Evolutionary conservation across 2,888 invertebrate species (phyloP), one percentile per base, ranked within the genome.

Genomic region (Agrochola lychnidis): DNA sequence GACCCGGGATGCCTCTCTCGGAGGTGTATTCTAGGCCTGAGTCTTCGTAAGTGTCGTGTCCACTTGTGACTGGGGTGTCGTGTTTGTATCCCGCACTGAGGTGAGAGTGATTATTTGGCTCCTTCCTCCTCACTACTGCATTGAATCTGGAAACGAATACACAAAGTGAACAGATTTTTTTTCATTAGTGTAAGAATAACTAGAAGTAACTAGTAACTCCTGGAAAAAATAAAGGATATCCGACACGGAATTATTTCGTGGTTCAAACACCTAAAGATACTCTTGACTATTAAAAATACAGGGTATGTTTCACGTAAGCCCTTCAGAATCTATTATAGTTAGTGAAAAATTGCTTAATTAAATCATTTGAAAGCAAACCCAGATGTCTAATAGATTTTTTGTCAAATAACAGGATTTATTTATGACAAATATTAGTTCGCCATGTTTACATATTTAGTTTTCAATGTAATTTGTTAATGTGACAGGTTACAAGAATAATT

Each of bases 41-140:
- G 63, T 78, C 70, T 78, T 88, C 74, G 64, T 89, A 88, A 69
- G 88, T 75, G n/a, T 90, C 84, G 12, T 80, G 81, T 40, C 81
- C 66, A 69, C 74, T 86, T 10, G 70, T 84, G 0, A 90, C 84
- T 4, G 88, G 70, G 4, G 40, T 48, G 1, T 79, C 73, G 0
- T 87, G 87, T 68, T 85, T 89, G 75, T 89, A 91, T 25, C 89
- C 88, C 0, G 89, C 76, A 45, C 86, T 87, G 19, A 88, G 83
- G 19, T 85, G 88, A 36, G 91, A 89, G 75, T 92, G 94, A 63
- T 91, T 91, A 5, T 89, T 89, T 4, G 93, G 91, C 45, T 93
- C 94, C 56, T 93, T 90, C 79, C 95, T 92, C 79, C 91, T 92
- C 0, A 95, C 95, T 5, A 94, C 91, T n/a, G 95, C 95, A 59